Base-by-base conservation (phyloP, 2,797 vertebrate genomes). In the Danio choprae region DNA sequence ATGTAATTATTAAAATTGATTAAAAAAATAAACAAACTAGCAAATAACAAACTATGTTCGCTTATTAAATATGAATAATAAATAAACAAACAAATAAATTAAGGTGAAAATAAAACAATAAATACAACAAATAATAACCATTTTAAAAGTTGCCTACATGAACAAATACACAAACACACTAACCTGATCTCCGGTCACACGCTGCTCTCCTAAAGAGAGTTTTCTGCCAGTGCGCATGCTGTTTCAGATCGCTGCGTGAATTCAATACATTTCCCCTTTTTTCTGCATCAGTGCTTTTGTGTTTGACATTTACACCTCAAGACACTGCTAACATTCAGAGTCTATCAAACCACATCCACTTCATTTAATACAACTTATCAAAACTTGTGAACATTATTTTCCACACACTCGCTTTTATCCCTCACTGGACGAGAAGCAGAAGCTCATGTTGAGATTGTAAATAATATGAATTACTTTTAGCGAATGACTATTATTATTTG, bases 211-310 rank as follows among this genome's bases (percentile, higher is more conserved):
- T 50, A 56, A 36, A 44, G 44, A 40, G 1, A 4, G 51, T 18
- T 13, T 10, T 10, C 9, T n/a, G 12, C 22, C 18, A 44, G 70
- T n/a, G 53, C 62, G 65, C 40, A 67, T 67, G 74, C 55, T 1
- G 6, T 18, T 38, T 51, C 29, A 0, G 58, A 63, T 56, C 60
- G 53, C 48, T 43, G 38, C 40, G 15, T 63, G 0, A 10, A 15
- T 5, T 38, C 53, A 59, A 16, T 15, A 11, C 43, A 59, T 69
- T 70, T 69, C 55, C 76, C 65, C 62, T 70, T 78, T 64, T 60
- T 60, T 15, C 64, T 60, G 56, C 64, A 59, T 62, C n/a, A 78
- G 60, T 5, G 7, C 43, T 7, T 43, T 18, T n/a, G 43, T 50
- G 4, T 48, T 29, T 29, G 16, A 22, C 53, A 22, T 29, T 36